Evolutionary conservation across 1,140 invertebrate genomes (phyloP).

Genomic region (Copidosoma floridanum): DNA sequence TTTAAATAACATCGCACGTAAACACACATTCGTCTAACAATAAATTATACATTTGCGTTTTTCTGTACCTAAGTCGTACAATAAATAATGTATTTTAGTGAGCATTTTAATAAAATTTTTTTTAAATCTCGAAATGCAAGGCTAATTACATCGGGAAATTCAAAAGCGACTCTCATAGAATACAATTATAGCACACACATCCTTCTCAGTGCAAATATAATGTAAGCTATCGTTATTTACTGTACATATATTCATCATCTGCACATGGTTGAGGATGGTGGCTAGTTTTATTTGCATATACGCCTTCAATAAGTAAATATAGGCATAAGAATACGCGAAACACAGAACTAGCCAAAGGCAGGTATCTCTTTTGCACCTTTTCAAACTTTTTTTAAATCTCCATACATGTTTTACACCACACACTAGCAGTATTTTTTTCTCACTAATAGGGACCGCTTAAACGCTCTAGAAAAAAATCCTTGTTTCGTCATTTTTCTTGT

Average conservation of each 20-base stretch:
- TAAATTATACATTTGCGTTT: no score
- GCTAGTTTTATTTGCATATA: conserved; percentile 29
- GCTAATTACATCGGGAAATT: no score
- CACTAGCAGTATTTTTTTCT: conserved; percentile 32
- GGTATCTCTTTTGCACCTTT: conserved; percentile 53
- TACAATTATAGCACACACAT: no score
- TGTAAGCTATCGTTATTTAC: no score
- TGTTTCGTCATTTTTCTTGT: not conserved
- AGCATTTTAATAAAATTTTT: no score
- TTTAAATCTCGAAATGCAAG: no score
- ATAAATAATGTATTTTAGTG: no score
- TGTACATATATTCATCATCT: no score
- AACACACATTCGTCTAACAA: no score
- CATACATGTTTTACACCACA: conserved; percentile 24
- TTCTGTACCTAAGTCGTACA: no score
- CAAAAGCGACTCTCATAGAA: not conserved
- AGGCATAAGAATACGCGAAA: conserved; percentile 38
- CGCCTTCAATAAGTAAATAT: no score
- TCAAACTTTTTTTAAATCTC: conserved; percentile 13
- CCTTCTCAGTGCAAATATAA: conserved; percentile 3
- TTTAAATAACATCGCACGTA: no score
- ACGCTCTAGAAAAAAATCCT: conserved; percentile 3
- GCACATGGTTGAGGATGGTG: conserved; percentile 35
- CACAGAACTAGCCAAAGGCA: conserved; percentile 63
- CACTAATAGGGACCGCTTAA: conserved; percentile 40